These are phyloP conservation scores for Umimayanthus kanabou DNA, from an alignment of 92 coral and sea anemone genomes.

Conservation along the genomic window DNA sequence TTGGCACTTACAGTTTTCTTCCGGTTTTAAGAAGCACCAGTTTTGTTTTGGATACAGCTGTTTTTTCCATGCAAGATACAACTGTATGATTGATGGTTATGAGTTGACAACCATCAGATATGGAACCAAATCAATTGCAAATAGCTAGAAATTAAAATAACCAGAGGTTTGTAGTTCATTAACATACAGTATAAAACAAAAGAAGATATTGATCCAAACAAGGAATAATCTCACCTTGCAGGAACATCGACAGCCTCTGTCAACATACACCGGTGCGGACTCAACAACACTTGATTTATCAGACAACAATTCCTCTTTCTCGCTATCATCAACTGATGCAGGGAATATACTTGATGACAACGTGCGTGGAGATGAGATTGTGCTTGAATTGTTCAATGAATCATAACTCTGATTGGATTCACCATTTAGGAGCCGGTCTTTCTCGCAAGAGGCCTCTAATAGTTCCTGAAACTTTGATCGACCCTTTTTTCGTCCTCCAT, in stretches of 20 bases:
- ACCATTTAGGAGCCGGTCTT: conserved; percentile 11
- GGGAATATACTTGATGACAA: conserved; percentile 18
- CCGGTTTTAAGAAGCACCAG: too few species aligned
- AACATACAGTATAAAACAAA: too few species aligned
- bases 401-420: neutral
- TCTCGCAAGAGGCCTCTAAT: conserved; percentile 4
- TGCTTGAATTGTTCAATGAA: neutral
- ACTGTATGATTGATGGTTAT: too few species aligned
- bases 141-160: too few species aligned
- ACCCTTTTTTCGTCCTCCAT: conserved; percentile 43
- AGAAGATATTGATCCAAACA: neutral
- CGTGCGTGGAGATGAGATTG: neutral
- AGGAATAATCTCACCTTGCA: conserved; percentile 28
- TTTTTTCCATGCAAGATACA: too few species aligned
- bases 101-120: too few species aligned
- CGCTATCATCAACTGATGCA: conserved; percentile 6
- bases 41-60: too few species aligned
- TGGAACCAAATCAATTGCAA: too few species aligned
- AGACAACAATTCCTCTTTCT: conserved; percentile 20
- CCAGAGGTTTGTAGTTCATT: too few species aligned
- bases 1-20: too few species aligned
- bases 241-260: neutral
- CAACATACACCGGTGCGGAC: conserved; percentile 1
- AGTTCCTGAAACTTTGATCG: conserved; percentile 15
- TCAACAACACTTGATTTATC: neutral